phyloP scores from a whole-genome alignment of 2,113 vertebrate species.

The Bolborhynchus lineola region DNA sequence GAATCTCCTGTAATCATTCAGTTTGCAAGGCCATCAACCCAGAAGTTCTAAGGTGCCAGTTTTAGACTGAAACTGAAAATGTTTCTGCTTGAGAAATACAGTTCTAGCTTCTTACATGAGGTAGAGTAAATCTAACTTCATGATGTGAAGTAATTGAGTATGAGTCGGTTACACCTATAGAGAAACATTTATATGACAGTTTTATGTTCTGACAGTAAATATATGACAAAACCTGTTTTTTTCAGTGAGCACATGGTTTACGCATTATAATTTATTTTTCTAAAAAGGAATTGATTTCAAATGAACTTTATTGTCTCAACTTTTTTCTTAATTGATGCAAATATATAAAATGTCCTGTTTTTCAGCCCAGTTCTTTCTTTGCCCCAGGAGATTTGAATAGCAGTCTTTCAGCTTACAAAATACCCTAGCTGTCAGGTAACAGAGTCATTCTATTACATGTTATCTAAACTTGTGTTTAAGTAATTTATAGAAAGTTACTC shows the following conservation, averaged over 20 bases:
- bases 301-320: background rate
- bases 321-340: background rate
- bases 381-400: background rate
- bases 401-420: background rate
- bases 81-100: background rate
- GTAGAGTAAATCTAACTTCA: conserved; percentile 48
- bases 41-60: background rate
- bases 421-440: background rate
- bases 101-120: background rate
- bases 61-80: background rate
- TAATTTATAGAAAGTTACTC: background rate
- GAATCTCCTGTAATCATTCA: conserved; percentile 30
- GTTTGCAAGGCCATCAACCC: conserved; percentile 3
- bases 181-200: conserved; percentile 38
- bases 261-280: conserved; percentile 5
- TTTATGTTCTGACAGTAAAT: conserved; percentile 52
- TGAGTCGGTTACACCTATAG: conserved; percentile 23
- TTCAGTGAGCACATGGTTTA: background rate
- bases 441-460: background rate
- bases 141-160: conserved; percentile 37
- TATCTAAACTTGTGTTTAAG: background rate
- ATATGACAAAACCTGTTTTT: conserved; percentile 16
- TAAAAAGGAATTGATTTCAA: background rate
- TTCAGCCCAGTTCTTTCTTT: background rate
- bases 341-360: background rate